These are phyloP conservation scores for Drosophila prolongata DNA, from an alignment of 2,888 invertebrate genomes.

Conservation along the genomic window DNA sequence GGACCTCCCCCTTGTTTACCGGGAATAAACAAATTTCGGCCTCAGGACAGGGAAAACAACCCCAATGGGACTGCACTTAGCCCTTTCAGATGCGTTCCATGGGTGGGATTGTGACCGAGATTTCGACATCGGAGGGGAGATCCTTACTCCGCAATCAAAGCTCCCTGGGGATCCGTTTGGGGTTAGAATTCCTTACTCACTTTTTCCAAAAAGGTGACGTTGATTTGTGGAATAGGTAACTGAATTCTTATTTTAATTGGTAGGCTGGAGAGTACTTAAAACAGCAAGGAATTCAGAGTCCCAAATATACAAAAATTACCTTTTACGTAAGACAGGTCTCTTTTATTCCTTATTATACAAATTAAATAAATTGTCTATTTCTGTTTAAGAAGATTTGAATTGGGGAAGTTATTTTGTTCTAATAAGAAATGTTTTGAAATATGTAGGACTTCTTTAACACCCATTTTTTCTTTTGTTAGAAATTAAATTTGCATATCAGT, in stretches of 20 bases:
- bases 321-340: neutral
- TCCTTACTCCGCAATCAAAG: slow-evolving; percentile 8
- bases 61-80: slow-evolving; percentile 61
- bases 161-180: slow-evolving; percentile 33
- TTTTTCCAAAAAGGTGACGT: neutral
- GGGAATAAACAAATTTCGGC: slow-evolving; percentile 67
- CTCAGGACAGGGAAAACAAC: slow-evolving; percentile 49
- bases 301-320: neutral
- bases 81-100: slow-evolving; percentile 39
- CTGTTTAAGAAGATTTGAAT: too few species aligned
- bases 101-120: slow-evolving; percentile 42
- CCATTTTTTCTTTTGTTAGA: too few species aligned
- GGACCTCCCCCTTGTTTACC: slow-evolving; percentile 55
- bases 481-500: too few species aligned
- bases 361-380: too few species aligned
- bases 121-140: slow-evolving; percentile 25
- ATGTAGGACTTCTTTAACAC: too few species aligned
- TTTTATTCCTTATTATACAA: too few species aligned
- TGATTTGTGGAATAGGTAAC: slow-evolving; percentile 32
- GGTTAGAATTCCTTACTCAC: slow-evolving; percentile 6
- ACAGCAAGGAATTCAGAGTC: neutral
- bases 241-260: slow-evolving; percentile 30
- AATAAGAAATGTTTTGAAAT: too few species aligned
- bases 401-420: too few species aligned
- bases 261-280: slow-evolving; percentile 1